Evolutionary conservation across 2,888 invertebrate species (phyloP).

Genomic region (Harmothoe impar): DNA sequence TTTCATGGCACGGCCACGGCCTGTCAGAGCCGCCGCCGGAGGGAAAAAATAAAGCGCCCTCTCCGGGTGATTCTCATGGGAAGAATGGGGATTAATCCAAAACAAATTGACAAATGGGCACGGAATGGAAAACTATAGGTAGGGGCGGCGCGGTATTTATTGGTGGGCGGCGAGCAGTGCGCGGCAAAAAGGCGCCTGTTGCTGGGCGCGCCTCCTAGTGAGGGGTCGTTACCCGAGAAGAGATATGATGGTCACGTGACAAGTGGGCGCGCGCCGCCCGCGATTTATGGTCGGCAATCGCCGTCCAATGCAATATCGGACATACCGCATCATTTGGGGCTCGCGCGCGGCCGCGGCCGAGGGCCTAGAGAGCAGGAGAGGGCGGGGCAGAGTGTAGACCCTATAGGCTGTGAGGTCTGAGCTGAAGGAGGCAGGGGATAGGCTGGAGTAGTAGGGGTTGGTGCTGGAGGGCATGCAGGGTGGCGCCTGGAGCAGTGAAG

Average conservation of each 20-base stretch:
- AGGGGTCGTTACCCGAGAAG: conserved; percentile 43
- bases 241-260: conserved; percentile 56
- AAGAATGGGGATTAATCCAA: conserved; percentile 66
- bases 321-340: conserved; percentile 59
- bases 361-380: no score
- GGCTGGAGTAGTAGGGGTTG: not conserved
- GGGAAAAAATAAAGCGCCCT: conserved; percentile 63
- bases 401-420: conserved; percentile 9
- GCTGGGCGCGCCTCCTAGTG: conserved; percentile 30
- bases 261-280: conserved; percentile 26
- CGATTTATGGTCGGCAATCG: conserved; percentile 52
- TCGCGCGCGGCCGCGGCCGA: not conserved
- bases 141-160: conserved; percentile 45
- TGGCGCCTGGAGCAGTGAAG: not conserved
- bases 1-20: conserved; percentile 15
- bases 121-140: conserved; percentile 57
- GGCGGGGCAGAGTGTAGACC: no score
- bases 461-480: not conserved
- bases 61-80: conserved; percentile 61
- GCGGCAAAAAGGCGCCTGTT: conserved; percentile 51
- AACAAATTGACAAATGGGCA: conserved; percentile 57
- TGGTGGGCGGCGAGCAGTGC: conserved; percentile 1
- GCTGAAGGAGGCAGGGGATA: not conserved
- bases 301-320: conserved; percentile 50
- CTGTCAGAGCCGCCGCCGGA: conserved; percentile 44